Conservation (phyloP, 2,888 invertebrate genomes). For the Antitype chi region DNA sequence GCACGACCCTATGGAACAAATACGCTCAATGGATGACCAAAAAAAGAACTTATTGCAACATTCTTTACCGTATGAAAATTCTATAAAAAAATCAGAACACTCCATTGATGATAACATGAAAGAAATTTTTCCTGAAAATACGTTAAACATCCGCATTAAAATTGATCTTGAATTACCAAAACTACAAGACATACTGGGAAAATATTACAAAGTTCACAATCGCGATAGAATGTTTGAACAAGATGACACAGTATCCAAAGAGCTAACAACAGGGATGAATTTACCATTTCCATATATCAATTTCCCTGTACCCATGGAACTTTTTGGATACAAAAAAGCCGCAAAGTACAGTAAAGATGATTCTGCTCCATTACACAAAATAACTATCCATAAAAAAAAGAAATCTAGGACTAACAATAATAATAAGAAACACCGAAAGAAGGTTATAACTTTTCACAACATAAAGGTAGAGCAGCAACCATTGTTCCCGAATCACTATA, state of each 20-base stretch:
- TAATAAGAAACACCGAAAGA: conserved; percentile 83
- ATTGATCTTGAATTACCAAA: conserved; percentile 84
- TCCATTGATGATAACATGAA: conserved; percentile 50
- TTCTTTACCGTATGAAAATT: conserved; percentile 45
- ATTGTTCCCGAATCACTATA: conserved; percentile 66
- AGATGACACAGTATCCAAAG: conserved; percentile 73
- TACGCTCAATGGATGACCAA: conserved; percentile 57
- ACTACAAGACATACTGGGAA: conserved; percentile 70
- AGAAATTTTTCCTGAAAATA: conserved; percentile 71
- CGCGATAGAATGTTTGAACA: conserved; percentile 61
- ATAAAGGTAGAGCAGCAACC: conserved; percentile 76
- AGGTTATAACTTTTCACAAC: conserved; percentile 80
- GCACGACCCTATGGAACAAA: conserved; percentile 58
- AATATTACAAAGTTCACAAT: conserved; percentile 66
- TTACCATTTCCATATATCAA: conserved; percentile 79
- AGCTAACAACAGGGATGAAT: conserved; percentile 72
- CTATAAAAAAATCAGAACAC: conserved; percentile 57
- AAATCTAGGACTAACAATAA: conserved; percentile 76
- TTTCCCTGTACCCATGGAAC: conserved; percentile 79
- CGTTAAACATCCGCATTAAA: conserved; percentile 82
- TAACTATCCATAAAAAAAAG: conserved; percentile 85
- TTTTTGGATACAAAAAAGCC: conserved; percentile 75
- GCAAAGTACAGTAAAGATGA: conserved; percentile 71
- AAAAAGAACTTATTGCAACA: conserved; percentile 48
- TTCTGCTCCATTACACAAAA: conserved; percentile 76